phyloP scores from a whole-genome alignment of 2,797 vertebrate genomes.

The Delichon dasypus region DNA sequence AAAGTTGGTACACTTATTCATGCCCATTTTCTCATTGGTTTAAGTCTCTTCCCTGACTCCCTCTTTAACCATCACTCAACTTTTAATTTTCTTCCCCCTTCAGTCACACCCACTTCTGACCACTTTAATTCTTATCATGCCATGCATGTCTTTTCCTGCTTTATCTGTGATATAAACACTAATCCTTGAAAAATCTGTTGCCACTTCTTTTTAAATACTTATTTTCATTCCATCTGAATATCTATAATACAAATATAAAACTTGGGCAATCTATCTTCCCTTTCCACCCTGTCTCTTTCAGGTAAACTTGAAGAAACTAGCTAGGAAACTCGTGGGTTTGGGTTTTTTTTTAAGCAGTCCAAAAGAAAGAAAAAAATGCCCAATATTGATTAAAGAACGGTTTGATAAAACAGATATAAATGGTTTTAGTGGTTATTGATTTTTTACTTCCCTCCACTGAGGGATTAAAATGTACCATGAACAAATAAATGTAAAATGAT shows the following conservation, averaged over 20 bases:
- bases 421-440: neutral
- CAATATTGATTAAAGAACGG: neutral
- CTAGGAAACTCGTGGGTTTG: neutral
- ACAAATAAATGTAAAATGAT: neutral
- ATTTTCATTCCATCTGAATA: neutral
- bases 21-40: neutral
- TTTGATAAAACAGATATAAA: neutral
- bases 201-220: neutral
- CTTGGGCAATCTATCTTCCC: neutral
- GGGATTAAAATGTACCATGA: neutral
- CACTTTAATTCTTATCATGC: neutral
- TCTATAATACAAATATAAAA: neutral
- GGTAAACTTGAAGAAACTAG: neutral
- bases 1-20: neutral
- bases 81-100: neutral
- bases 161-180: neutral
- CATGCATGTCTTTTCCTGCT: neutral
- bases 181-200: slow-evolving; percentile 15
- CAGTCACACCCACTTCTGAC: neutral
- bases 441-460: neutral
- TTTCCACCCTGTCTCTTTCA: neutral
- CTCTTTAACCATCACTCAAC: neutral
- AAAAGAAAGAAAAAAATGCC: neutral
- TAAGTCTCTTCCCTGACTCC: neutral
- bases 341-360: neutral